Conservation (phyloP, 2,797 vertebrate species). For the Brachymystax lenok region DNA sequence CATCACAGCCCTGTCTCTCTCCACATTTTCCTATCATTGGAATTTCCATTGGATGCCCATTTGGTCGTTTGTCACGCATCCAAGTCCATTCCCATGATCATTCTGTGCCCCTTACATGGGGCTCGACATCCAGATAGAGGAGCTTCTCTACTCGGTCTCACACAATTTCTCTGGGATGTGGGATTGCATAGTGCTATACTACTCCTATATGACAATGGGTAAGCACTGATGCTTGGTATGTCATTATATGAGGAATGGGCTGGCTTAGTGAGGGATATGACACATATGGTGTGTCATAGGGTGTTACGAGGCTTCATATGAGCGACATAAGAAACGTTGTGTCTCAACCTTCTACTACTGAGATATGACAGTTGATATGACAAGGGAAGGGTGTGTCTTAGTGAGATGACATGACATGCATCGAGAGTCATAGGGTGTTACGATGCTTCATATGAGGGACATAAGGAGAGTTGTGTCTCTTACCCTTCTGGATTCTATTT, state of each 20-base stretch:
- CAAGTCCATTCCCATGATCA: background rate
- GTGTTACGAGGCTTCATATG: background rate
- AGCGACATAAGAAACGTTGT: background rate
- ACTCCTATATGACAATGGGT: background rate
- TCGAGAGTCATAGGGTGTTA: background rate
- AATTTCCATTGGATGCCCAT: background rate
- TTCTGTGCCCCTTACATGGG: background rate
- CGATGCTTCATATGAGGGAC: background rate
- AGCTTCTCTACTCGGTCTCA: background rate
- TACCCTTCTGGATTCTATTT: slow-evolving; percentile 97
- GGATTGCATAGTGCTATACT: background rate
- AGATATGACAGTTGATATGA: background rate
- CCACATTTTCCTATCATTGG: background rate
- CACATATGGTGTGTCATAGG: background rate
- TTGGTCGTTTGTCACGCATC: background rate
- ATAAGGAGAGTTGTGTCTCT: slow-evolving; percentile 49
- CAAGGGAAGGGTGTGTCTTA: background rate
- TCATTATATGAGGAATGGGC: background rate
- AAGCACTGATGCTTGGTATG: background rate
- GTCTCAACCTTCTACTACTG: slow-evolving; percentile 84
- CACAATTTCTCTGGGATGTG: background rate
- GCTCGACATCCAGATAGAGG: background rate
- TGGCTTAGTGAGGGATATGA: background rate
- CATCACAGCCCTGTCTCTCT: background rate
- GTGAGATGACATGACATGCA: background rate